A percentile compares a stretch with the other conserved stretches of the same genome.
These are phyloP conservation scores for Malurus splendens DNA, from an alignment of 2,797 vertebrate species.

Conservation along the genomic window DNA sequence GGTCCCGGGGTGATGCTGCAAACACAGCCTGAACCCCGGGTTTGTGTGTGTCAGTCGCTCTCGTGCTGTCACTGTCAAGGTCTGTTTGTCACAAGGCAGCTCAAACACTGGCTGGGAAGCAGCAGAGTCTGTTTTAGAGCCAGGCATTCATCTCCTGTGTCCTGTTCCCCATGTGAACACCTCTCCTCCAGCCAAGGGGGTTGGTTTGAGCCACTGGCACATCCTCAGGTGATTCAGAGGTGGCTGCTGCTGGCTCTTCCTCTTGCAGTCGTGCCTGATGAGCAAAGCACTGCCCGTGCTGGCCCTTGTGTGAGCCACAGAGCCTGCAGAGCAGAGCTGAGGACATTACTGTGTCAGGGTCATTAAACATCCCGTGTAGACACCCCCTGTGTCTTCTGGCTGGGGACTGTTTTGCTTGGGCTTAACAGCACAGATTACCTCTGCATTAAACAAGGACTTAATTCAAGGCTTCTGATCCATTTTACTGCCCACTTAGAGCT, in stretches of 20 bases:
- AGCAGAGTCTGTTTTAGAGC: background rate
- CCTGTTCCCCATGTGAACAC: background rate
- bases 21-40: background rate
- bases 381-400: background rate
- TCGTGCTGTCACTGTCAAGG: background rate
- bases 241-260: background rate
- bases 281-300: fast-evolving
- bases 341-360: background rate
- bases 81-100: background rate
- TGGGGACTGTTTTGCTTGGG: background rate
- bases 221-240: background rate
- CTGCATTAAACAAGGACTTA: conserved; percentile 32
- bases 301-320: background rate
- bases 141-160: background rate
- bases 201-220: background rate
- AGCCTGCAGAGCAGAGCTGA: background rate
- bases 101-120: background rate
- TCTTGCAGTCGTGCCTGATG: background rate
- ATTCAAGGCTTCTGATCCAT: conserved; percentile 20
- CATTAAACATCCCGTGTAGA: background rate
- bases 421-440: background rate
- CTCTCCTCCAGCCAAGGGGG: background rate
- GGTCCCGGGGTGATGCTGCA: background rate
- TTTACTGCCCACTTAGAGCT: background rate
- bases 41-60: fast-evolving